phyloP scores from a whole-genome alignment of 2,888 invertebrate genomes.

The Aleiodes testaceus region DNA sequence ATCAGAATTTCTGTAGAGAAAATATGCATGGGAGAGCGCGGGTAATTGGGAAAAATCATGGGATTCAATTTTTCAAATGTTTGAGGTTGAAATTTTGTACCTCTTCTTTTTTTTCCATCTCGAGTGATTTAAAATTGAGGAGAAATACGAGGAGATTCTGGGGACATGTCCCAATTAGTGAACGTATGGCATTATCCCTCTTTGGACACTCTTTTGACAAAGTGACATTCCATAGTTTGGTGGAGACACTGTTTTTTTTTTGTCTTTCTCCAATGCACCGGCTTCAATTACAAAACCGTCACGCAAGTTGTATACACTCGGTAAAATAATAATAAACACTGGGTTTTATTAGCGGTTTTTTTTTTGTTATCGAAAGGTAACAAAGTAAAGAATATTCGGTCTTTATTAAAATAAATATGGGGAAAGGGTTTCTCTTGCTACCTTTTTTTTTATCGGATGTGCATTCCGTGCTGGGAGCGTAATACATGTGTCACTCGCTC shows the following conservation, averaged over 20 bases:
- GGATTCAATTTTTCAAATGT: not conserved
- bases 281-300: constrained; percentile 16
- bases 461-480: constrained; percentile 41
- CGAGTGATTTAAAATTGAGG: constrained; percentile 7
- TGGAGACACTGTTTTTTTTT: not conserved
- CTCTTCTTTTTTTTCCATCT: not conserved
- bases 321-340: constrained; percentile 10
- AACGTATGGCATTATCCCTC: constrained; percentile 13
- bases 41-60: not conserved
- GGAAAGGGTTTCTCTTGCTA: not conserved
- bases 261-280: not conserved
- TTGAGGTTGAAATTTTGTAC: not conserved
- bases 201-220: not conserved
- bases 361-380: not conserved
- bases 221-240: constrained; percentile 26
- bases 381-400: not conserved
- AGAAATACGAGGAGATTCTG: constrained; percentile 5
- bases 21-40: not conserved
- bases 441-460: constrained; percentile 33
- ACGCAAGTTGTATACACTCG: not conserved
- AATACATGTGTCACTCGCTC: constrained; percentile 56
- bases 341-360: not conserved
- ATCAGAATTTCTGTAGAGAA: not conserved
- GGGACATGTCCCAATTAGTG: constrained; percentile 19
- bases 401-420: constrained; percentile 17